These are phyloP conservation scores for Coptodon rendalli DNA, from an alignment of 2,113 vertebrate species.

Conservation along the genomic window DNA sequence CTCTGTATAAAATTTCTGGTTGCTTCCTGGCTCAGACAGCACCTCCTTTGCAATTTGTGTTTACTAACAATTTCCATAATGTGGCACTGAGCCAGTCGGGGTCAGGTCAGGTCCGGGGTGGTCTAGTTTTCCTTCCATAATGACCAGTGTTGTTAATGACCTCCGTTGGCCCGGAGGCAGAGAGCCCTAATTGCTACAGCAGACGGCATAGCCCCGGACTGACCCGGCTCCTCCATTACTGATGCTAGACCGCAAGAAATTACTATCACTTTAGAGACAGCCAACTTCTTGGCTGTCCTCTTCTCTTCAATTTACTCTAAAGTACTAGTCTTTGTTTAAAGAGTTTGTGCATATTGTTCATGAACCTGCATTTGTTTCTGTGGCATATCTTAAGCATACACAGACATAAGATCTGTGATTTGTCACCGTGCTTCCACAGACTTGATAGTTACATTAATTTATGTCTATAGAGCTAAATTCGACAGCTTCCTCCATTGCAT, in stretches of 20 bases:
- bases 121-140: conserved; percentile 40
- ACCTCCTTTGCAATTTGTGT: background rate
- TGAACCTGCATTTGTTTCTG: background rate
- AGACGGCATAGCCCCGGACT: conserved; percentile 61
- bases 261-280: background rate
- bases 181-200: conserved; percentile 55
- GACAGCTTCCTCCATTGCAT: conserved; percentile 15
- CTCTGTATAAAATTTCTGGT: background rate
- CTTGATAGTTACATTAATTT: background rate
- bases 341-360: background rate
- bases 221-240: conserved; percentile 53
- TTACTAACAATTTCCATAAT: conserved; percentile 13
- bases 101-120: conserved; percentile 34
- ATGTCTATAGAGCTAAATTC: conserved; percentile 30
- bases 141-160: conserved; percentile 65
- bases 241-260: conserved; percentile 25
- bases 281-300: background rate
- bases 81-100: background rate
- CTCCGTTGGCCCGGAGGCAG: conserved; percentile 44
- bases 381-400: background rate
- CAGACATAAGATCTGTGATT: background rate
- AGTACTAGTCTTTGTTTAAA: background rate
- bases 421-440: conserved; percentile 7
- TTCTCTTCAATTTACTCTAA: background rate
- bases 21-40: background rate